Evolutionary conservation across 1,140 invertebrate species (phyloP).

Genomic region (Pseudomyrmex flavicornis): DNA sequence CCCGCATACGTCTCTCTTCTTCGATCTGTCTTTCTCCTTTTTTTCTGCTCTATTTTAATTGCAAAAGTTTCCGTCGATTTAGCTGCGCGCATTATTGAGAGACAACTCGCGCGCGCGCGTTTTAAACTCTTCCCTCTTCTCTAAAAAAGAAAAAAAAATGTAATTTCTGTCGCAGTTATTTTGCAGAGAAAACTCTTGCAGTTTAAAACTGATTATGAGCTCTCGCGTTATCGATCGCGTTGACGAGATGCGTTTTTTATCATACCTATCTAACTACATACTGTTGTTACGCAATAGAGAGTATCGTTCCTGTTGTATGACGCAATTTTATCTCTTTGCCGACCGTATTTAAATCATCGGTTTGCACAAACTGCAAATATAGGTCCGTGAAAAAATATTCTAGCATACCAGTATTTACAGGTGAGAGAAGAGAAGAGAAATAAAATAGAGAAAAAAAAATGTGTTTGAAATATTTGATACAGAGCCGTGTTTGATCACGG

Average conservation of each 20-base stretch:
- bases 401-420: too few relatives aligned
- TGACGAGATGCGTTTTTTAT: conserved; percentile 32
- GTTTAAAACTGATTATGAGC: conserved; percentile 16
- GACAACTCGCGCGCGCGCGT: neutral
- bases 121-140: neutral
- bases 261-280: too few relatives aligned
- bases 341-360: too few relatives aligned
- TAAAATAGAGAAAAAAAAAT: too few relatives aligned
- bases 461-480: too few relatives aligned
- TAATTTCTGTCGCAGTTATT: conserved; percentile 17
- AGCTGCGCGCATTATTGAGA: conserved; percentile 50
- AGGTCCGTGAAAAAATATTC: too few relatives aligned
- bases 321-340: too few relatives aligned
- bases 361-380: too few relatives aligned
- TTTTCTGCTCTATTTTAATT: neutral
- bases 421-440: too few relatives aligned
- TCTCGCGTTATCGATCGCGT: conserved; percentile 39
- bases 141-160: neutral
- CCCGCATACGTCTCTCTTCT: neutral
- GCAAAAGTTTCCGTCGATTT: conserved; percentile 41
- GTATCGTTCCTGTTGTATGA: too few relatives aligned
- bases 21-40: neutral
- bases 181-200: conserved; percentile 1
- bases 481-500: too few relatives aligned
- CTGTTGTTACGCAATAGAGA: too few relatives aligned